Conservation (phyloP, 64 coral and sea anemone species). For the Orbicella faveolata region DNA sequence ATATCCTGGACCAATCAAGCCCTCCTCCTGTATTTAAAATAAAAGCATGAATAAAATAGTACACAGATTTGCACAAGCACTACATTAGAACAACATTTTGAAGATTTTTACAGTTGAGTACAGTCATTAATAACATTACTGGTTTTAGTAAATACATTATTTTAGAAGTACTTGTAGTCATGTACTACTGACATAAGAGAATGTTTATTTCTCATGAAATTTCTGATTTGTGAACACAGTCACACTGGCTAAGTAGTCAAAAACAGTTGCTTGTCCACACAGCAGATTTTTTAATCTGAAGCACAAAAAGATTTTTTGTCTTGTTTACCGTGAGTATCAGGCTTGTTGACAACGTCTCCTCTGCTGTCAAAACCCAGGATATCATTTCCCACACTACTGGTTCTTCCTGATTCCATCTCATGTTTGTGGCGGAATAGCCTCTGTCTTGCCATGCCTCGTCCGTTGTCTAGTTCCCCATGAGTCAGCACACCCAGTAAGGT, state of each 20-base stretch:
- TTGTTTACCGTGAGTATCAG: slow-evolving; percentile 85
- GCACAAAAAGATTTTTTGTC: too few relatives aligned
- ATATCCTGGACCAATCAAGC: slow-evolving; percentile 85
- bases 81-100: background rate
- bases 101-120: background rate
- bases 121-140: background rate
- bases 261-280: too few relatives aligned
- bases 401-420: slow-evolving; percentile 99
- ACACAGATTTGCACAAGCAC: background rate
- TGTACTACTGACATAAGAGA: background rate
- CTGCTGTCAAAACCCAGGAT: slow-evolving; percentile 95
- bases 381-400: slow-evolving; percentile 98
- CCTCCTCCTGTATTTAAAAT: slow-evolving; percentile 45
- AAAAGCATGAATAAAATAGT: background rate
- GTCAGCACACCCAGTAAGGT: slow-evolving; percentile 95
- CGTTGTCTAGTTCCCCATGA: slow-evolving; percentile 98
- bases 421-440: slow-evolving; percentile 94
- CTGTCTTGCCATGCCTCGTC: slow-evolving; percentile 87
- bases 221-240: too few relatives aligned
- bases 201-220: too few relatives aligned
- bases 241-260: too few relatives aligned
- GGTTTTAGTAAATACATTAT: background rate
- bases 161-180: background rate
- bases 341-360: slow-evolving; percentile 95
- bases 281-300: too few relatives aligned